Conservation (phyloP, 1,140 invertebrate species). For the Dreissena rostriformis region DNA sequence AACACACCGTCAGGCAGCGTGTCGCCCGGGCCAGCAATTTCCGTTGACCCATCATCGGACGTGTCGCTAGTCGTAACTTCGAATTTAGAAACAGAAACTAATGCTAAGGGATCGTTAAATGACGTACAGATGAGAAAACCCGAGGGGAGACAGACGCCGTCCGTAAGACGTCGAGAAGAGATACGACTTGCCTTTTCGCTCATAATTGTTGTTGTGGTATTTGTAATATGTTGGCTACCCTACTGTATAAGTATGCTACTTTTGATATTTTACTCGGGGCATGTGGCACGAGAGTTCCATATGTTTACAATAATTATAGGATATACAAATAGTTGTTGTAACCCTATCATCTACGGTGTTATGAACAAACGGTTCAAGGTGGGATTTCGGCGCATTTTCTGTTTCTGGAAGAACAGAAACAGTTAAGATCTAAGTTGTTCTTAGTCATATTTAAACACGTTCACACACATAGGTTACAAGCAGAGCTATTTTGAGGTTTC, state of each 20-base stretch:
- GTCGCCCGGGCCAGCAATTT: neutral
- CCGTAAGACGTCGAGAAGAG: constrained; percentile 63
- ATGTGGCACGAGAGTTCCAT: constrained; percentile 58
- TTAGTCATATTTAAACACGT: too few species aligned
- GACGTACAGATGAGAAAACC: neutral
- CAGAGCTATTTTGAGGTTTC: too few species aligned
- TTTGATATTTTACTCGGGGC: constrained; percentile 61
- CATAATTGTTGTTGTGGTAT: constrained; percentile 68
- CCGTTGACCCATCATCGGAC: neutral
- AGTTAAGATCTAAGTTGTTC: neutral
- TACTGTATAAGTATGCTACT: constrained; percentile 77
- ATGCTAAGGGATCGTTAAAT: too few species aligned
- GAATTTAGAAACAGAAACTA: neutral
- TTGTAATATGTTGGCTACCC: constrained; percentile 74
- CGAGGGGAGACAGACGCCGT: neutral
- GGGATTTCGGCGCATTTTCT: constrained; percentile 65
- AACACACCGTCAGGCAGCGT: neutral
- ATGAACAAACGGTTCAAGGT: constrained; percentile 71
- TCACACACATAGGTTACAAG: too few species aligned
- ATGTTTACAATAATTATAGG: constrained; percentile 74
- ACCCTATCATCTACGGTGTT: constrained; percentile 76
- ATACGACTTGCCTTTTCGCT: constrained; percentile 67
- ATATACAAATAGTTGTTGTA: constrained; percentile 74
- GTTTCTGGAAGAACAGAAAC: constrained; percentile 34
- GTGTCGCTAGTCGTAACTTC: too few species aligned